Evolutionary conservation across 2,888 invertebrate species (phyloP), one percentile per base, ranked within the genome.

Genomic region (Elegia similella): DNA sequence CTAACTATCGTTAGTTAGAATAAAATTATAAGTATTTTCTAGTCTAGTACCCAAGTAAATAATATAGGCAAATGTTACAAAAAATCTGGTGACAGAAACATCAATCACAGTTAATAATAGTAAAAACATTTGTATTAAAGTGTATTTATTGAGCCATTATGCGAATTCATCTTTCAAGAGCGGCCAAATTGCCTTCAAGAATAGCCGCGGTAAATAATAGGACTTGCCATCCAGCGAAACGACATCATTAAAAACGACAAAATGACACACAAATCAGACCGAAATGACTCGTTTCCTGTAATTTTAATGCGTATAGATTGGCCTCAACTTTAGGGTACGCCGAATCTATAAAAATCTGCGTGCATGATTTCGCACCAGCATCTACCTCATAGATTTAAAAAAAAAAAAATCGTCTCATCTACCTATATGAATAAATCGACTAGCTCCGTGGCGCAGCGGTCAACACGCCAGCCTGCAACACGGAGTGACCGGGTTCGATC

Each of bases 191-290:
- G 48, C 48, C 7, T 32, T 16, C 15, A 32, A 15, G 10, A 48
- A 48, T 48, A 48, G 48, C 10, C 32, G 15, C 15, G 30, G 32
- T 13, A 32, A 48, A 48, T 23, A 38, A 38, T 38, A n/a, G 38
- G 47, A 2, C 15, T 15, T 2, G n/a, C 8, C 30, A 7, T 48
- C 13, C 10, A 12, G 13, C 48, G 48, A 48, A 48, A 48, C 32
- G 15, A 30, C 13, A 15, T 48, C 48, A 48, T 48, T 48, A 48
- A 48, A 48, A 32, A 48, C n/a, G n/a, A 48, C 47, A 48, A 32
- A 48, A 48, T 15, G 48, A 32, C 48, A 15, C 48, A 32, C 48
- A 48, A 32, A 48, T 30, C 48, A 32, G 32, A 13, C 32, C 7
- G 8, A 47, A 47, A 48, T 15, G 15, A 7, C 23, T 15, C 7